Conservation (phyloP, 1,140 invertebrate species). For the Anoplolepis gracilipes region DNA sequence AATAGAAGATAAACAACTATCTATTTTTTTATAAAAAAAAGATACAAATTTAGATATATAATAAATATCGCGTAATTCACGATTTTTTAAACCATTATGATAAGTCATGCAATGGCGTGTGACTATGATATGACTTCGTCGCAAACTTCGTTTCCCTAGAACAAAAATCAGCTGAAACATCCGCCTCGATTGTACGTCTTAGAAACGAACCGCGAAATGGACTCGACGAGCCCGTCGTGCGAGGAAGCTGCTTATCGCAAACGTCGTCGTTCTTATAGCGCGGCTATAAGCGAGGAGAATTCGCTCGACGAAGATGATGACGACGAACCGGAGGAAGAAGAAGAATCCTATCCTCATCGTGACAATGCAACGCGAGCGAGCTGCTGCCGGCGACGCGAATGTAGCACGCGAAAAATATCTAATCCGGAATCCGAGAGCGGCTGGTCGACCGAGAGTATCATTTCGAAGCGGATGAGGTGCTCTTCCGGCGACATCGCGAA, state of each 20-base stretch:
- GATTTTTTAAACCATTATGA: neutral
- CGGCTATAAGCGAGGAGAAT: constrained; percentile 73
- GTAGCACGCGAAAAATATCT: constrained; percentile 44
- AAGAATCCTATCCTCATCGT: constrained; percentile 30
- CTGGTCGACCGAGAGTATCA: constrained; percentile 69
- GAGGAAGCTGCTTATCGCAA: constrained; percentile 54
- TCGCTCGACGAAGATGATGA: constrained; percentile 56
- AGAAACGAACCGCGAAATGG: constrained; percentile 61
- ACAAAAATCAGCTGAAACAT: neutral
- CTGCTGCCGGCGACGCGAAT: constrained; percentile 48
- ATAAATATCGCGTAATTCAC: neutral
- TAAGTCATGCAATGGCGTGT: constrained; percentile 13
- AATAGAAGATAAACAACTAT: neutral
- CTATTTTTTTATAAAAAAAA: neutral
- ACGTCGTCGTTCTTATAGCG: constrained; percentile 77
- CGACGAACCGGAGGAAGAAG: neutral
- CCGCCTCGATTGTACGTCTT: constrained; percentile 20
- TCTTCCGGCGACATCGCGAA: constrained; percentile 65
- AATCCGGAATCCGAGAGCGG: constrained; percentile 69
- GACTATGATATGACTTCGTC: neutral
- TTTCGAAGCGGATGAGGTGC: constrained; percentile 46
- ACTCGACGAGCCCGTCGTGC: constrained; percentile 15
- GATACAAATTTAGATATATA: neutral
- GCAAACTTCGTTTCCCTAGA: neutral
- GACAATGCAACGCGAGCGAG: constrained; percentile 14